Evolutionary conservation across 2,888 invertebrate genomes (phyloP), one percentile per base, ranked within the genome.

Genomic region (Drosophila aldrichi): DNA sequence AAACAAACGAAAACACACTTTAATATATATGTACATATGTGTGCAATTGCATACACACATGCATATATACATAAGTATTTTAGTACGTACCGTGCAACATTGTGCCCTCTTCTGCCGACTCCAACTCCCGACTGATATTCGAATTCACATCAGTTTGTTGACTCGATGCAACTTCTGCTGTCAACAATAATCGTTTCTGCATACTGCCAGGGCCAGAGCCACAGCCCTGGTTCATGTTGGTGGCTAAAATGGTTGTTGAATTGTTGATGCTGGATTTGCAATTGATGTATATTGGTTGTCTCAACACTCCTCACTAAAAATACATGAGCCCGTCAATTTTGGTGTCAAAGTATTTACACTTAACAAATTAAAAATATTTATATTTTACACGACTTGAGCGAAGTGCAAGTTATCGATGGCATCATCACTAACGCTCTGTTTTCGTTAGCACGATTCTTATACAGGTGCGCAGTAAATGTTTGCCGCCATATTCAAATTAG

Each of bases 11-110:
- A 56, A 16, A n/a, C 16, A 18, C 18, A 36, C 3, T 4, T 9
- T 10, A n/a, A 43, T n/a, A n/a, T 43, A 25, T 25, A 5, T 3
- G 5, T 5, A 48, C 7, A 12, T 2, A 18, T 44, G 4, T 41
- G 29, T 36, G 12, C 36, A 44, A 18, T 10, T 14, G 2, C 6
- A 36, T 20, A 18, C 16, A 25, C 5, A 32, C 9, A 1, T 25
- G 3, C 12, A 25, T 3, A 49, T 14, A 2, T 25, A 12, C 14
- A 36, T 7, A 25, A 4, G 9, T 40, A 10, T 32, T 38, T 10
- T 6, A n/a, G 4, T 61, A 65, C 65, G 43, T 54, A 66, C 65
- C 8, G 16, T 38, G 54, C 14, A 16, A 32, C 29, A 38, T 16
- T 22, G n/a, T 32, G 36, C 32, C 66, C 36, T 22, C 55, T 20